Evolutionary conservation across 2,113 vertebrate species (phyloP), one percentile per base, ranked within the genome.

Genomic region (Micronisus gabar): DNA sequence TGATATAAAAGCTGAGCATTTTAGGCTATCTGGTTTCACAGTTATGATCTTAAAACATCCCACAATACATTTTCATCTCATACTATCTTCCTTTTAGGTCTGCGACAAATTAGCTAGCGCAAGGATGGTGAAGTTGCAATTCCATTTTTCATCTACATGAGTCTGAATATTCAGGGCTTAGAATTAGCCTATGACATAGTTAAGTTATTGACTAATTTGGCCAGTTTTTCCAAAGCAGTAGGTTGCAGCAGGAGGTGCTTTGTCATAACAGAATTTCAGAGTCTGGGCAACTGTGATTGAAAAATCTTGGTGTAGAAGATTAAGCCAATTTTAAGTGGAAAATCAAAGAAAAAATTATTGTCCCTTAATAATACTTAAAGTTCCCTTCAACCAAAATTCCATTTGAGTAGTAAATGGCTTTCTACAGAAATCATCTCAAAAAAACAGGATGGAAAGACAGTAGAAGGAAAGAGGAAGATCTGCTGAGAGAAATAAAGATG

Each of bases 401-500:
- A 6, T 32, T 67, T 47, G 11, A 68, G 8, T 23, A 67, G 9
- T 41, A 59, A 80, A 58, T 12, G 12, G 3, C 23, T 63, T 90
- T 82, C n/a, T 75, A 59, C 12, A 59, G 25, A 48, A 68, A 50
- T 30, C 1, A 3, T 8, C 21, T 32, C 3, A 12, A 86, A 55
- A 55, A n/a, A 9, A 0, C 1, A 50, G 1, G 0, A 3, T 1
- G 11, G 6, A n/a, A 45, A 22, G 14, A 29, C 3, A 48, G 1
- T 2, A 71, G 14, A 80, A 25, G 10, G 17, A 55, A 67, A 73
- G 3, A 52, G 15, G 13, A 70, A 47, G 5, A 22, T 38, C 4
- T 47, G 0, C 19, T 36, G n/a, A 58, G 5, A 63, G 50, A 90
- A 81, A 47, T 10, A 27, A 56, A 71, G 2, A 50, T 27, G 4